A percentile compares a stretch with the other conserved stretches of the same genome.
These are phyloP conservation scores for Neodon shergylaensis DNA, from an alignment of 2,113 vertebrate species.

Conservation along the genomic window DNA sequence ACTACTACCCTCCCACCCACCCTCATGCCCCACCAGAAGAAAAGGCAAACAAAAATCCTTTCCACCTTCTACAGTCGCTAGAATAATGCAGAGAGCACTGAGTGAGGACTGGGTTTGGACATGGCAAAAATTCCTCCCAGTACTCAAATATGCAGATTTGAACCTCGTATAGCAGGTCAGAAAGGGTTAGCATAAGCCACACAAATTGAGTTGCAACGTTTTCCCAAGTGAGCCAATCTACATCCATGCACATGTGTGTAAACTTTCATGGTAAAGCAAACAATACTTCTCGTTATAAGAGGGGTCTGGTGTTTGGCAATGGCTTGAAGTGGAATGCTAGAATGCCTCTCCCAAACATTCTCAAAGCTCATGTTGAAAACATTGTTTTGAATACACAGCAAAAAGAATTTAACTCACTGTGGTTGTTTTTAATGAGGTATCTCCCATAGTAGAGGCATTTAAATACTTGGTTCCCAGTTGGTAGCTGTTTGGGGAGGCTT, in stretches of 20 bases:
- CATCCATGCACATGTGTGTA: background rate
- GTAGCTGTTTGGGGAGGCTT: background rate
- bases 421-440: background rate
- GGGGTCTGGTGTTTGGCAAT: background rate
- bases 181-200: background rate
- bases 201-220: background rate
- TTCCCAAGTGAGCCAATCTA: background rate
- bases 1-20: no score
- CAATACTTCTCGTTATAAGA: background rate
- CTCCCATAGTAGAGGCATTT: background rate
- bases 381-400: background rate
- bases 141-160: conserved; percentile 12
- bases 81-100: background rate
- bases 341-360: background rate
- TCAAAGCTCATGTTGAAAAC: conserved; percentile 40
- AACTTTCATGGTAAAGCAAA: background rate
- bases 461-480: background rate
- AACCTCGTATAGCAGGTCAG: background rate
- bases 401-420: background rate
- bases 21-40: background rate
- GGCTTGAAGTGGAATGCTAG: background rate
- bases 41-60: background rate
- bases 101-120: conserved; percentile 30
- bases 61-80: background rate
- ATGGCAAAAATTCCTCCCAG: conserved; percentile 21